phyloP scores from a whole-genome alignment of 2,113 vertebrate genomes.

The Etheostoma spectabile region DNA sequence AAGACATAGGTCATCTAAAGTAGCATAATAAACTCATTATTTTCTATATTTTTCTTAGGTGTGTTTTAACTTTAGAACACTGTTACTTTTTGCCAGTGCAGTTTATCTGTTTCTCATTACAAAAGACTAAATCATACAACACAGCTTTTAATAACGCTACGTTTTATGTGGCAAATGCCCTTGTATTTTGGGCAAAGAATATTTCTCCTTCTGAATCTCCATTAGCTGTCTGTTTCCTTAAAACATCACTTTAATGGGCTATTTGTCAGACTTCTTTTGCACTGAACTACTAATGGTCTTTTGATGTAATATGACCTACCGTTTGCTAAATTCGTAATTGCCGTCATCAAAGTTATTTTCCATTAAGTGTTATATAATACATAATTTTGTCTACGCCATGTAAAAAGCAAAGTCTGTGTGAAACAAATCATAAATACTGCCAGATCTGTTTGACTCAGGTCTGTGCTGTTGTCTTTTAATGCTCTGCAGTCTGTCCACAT shows the following conservation, averaged over 20 bases:
- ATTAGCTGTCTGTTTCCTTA: neutral
- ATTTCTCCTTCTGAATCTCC: slow-evolving; percentile 25
- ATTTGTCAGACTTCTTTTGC: slow-evolving; percentile 9
- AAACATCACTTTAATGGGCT: slow-evolving; percentile 36
- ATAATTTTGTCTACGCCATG: neutral
- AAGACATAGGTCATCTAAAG: neutral
- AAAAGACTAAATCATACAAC: neutral
- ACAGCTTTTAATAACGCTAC: slow-evolving; percentile 15
- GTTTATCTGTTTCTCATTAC: neutral
- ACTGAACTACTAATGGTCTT: slow-evolving; percentile 32
- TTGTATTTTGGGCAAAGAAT: slow-evolving; percentile 17
- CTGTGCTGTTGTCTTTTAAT: slow-evolving; percentile 30
- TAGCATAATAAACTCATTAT: neutral
- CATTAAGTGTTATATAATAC: neutral
- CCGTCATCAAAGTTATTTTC: slow-evolving; percentile 2
- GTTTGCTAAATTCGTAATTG: slow-evolving; percentile 1
- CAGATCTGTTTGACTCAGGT: slow-evolving; percentile 31
- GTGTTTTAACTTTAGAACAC: neutral
- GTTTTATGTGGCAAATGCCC: neutral
- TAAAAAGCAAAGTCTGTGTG: neutral
- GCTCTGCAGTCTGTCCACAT: slow-evolving; percentile 40
- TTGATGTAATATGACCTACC: slow-evolving; percentile 5
- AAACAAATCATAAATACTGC: slow-evolving; percentile 45
- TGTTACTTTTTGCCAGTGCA: neutral
- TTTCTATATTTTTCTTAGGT: neutral